Evolutionary conservation across 2,888 invertebrate genomes (phyloP).

Genomic region (Cerceris rybyensis): DNA sequence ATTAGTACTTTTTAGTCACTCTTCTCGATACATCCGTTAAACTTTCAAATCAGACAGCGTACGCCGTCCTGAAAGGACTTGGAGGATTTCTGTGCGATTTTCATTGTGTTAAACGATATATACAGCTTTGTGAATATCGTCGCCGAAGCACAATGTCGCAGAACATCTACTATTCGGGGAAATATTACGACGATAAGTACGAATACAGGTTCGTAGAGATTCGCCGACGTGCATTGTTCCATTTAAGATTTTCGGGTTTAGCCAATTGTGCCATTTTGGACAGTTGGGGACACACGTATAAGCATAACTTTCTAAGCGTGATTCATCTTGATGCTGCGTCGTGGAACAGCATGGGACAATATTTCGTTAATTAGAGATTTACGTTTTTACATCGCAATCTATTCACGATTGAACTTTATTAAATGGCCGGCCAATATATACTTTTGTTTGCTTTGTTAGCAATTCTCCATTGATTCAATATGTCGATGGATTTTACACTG

Average conservation of each 20-base stretch:
- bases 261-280: constrained; percentile 49
- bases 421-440: constrained; percentile 42
- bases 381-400: too few species aligned
- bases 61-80: constrained; percentile 54
- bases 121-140: constrained; percentile 1
- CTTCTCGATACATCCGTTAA: constrained; percentile 72
- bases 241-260: constrained; percentile 24
- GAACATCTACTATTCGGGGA: constrained; percentile 96
- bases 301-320: neutral
- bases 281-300: neutral
- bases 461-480: neutral
- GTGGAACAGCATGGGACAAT: too few species aligned
- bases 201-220: constrained; percentile 91
- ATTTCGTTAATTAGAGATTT: too few species aligned
- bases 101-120: constrained; percentile 10
- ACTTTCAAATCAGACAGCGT: constrained; percentile 71
- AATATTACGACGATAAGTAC: constrained; percentile 94
- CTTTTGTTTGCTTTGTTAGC: constrained; percentile 46
- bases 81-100: constrained; percentile 39
- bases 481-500: constrained; percentile 1
- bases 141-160: constrained; percentile 82
- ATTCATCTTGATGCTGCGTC: neutral
- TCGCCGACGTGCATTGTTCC: constrained; percentile 24
- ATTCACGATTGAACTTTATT: constrained; percentile 22
- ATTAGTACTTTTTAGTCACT: constrained; percentile 50